Base-by-base conservation (phyloP, 2,797 vertebrate species). In the Rhyacichthys aspro region DNA sequence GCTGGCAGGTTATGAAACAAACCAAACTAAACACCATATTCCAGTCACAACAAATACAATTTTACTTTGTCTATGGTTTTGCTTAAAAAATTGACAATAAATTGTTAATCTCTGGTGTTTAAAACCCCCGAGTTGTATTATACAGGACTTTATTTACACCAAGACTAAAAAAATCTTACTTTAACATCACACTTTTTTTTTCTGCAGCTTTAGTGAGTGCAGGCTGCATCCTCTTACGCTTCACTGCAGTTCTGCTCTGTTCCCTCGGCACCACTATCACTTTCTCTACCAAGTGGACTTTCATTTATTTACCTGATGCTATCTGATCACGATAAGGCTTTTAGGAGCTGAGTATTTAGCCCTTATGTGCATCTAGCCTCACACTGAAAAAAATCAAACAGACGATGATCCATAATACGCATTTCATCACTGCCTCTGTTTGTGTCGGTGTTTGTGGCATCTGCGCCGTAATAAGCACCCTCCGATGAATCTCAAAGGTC, bases 251-350 rank as follows among this genome's bases (percentile, higher is more conserved):
- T 68, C 9, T 48, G 18, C 55, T 10, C 34, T 63, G 33, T 32
- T 61, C 37, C 23, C 44, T 62, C 60, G 16, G 55, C 36, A 32
- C 46, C 8, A 33, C 47, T 57, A 70, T 81, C 56, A 32, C 14
- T 60, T 56, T 67, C 38, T n/a, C n/a, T n/a, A 55, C 23, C 23
- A 28, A 61, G 41, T 43, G 18, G 11, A 5, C 18, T 15, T 47
- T n/a, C 39, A 41, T 15, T 37, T 65, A 73, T 69, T 56, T 37
- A 48, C 45, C 37, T 47, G 59, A 72, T 70, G 34, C 8, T 67
- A 72, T 75, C 77, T 71, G 52, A 52, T 63, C 34, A 43, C 19
- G 69, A 73, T 62, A 67, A 74, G 55, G 63, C 33, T 49, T 68
- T 48, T 5, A 64, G 9, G 32, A 60, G 37, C 36, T n/a, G 53